Percentiles rank a stretch among this genome's conserved stretches.
Evolutionary conservation across 2,888 invertebrate genomes (phyloP).

Genomic region (Rotaria socialis): DNA sequence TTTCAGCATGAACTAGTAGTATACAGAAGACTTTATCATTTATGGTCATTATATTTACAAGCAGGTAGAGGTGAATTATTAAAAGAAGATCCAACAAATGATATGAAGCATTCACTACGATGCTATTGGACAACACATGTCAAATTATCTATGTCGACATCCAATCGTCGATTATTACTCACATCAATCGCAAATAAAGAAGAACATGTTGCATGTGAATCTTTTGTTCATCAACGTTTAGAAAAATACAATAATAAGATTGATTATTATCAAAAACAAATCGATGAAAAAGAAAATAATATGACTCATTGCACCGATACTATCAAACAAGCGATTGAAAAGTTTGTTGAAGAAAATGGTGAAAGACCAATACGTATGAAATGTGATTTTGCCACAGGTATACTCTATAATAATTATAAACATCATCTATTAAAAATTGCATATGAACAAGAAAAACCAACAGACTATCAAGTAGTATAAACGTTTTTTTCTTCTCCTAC

Average conservation of each 20-base stretch:
- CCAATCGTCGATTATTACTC: no score
- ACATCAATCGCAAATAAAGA: no score
- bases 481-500: no score
- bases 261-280: not conserved
- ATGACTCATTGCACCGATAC: no score
- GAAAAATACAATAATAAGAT: no score
- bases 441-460: not conserved
- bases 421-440: not conserved
- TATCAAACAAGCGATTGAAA: not conserved
- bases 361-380: not conserved
- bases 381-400: not conserved
- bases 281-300: not conserved
- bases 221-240: not conserved
- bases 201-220: not conserved
- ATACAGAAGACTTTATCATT: not conserved
- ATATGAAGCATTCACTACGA: not conserved
- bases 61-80: not conserved
- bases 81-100: not conserved
- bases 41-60: not conserved
- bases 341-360: not conserved
- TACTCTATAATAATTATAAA: not conserved
- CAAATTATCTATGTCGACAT: not conserved
- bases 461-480: not conserved
- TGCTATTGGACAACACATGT: not conserved
- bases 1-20: not conserved